phyloP scores from a whole-genome alignment of 2,113 vertebrate genomes.

The Notothenia coriiceps region DNA sequence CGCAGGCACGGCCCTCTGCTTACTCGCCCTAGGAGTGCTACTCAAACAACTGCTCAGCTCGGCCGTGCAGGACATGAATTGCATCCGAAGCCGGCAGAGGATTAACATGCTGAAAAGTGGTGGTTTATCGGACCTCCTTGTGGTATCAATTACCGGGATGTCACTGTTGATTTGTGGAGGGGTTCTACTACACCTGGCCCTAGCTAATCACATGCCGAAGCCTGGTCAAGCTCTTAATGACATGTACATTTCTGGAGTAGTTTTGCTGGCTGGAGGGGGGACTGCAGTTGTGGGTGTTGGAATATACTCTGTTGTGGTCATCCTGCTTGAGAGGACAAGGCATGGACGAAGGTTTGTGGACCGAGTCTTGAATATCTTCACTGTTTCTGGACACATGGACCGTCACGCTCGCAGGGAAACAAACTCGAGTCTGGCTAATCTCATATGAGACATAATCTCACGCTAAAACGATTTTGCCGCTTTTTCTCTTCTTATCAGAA shows the following conservation, averaged over 20 bases:
- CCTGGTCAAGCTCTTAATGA: conserved; percentile 84
- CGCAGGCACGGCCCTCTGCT: conserved; percentile 90
- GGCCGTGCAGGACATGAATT: conserved; percentile 98
- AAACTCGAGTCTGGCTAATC: conserved; percentile 93
- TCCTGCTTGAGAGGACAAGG: conserved; percentile 79
- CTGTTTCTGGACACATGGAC: conserved; percentile 89
- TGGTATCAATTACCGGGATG: conserved; percentile 89
- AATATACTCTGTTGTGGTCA: conserved; percentile 84
- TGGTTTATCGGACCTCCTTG: conserved; percentile 89
- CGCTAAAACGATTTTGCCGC: neutral
- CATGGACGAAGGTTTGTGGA: conserved; percentile 75
- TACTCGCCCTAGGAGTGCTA: conserved; percentile 92
- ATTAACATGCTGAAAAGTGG: conserved; percentile 95
- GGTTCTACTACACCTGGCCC: conserved; percentile 89
- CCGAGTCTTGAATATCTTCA: conserved; percentile 87
- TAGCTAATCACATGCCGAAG: conserved; percentile 87
- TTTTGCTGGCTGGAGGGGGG: conserved; percentile 87
- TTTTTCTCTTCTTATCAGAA: neutral
- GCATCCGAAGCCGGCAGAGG: conserved; percentile 89
- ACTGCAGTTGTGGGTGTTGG: conserved; percentile 87
- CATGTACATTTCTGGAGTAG: conserved; percentile 94
- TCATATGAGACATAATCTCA: conserved; percentile 84
- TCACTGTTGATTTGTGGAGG: conserved; percentile 90
- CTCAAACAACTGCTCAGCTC: conserved; percentile 98
- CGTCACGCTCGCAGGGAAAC: conserved; percentile 86